Evolutionary conservation across 2,797 vertebrate genomes (phyloP).

Genomic region (Gephyroberyx darwinii): DNA sequence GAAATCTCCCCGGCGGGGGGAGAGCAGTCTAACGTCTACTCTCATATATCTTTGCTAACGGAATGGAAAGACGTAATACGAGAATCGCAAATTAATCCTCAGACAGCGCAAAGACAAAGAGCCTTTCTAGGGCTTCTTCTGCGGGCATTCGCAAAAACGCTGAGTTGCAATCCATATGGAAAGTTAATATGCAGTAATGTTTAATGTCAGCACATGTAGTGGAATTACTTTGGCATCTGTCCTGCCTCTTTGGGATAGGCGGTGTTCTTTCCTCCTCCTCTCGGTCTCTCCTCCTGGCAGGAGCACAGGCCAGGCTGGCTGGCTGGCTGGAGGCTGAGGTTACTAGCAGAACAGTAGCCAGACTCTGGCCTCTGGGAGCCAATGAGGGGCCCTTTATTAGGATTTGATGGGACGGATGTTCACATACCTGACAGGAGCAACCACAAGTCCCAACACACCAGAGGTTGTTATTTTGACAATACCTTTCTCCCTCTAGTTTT

Average conservation of each 20-base stretch:
- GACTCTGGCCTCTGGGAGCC: conserved; percentile 66
- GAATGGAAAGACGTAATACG: conserved; percentile 85
- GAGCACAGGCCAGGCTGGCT: conserved; percentile 70
- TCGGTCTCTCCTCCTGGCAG: conserved; percentile 76
- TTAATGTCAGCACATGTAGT: conserved; percentile 88
- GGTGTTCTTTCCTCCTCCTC: conserved; percentile 75
- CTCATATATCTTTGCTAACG: conserved; percentile 75
- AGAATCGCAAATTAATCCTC: conserved; percentile 82
- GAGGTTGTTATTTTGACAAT: conserved; percentile 47
- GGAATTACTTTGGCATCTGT: conserved; percentile 85
- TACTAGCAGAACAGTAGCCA: conserved; percentile 75
- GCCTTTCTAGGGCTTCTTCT: conserved; percentile 79
- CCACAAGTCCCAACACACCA: conserved; percentile 51
- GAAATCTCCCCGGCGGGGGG: conserved; percentile 53
- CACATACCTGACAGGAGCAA: conserved; percentile 47
- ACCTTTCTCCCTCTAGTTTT: conserved; percentile 41
- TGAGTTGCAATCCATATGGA: conserved; percentile 86
- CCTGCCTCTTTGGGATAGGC: conserved; percentile 80
- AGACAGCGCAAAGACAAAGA: conserved; percentile 85
- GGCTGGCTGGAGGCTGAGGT: conserved; percentile 68
- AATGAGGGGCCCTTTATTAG: conserved; percentile 68
- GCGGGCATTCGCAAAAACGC: conserved; percentile 77
- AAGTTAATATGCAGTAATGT: conserved; percentile 85
- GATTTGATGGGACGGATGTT: conserved; percentile 53
- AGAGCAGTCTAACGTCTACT: conserved; percentile 64